A percentile compares a stretch with the other conserved stretches of the same genome.
These are phyloP conservation scores for Simalia tracyae DNA, from an alignment of 2,797 vertebrate genomes.

Conservation along the genomic window DNA sequence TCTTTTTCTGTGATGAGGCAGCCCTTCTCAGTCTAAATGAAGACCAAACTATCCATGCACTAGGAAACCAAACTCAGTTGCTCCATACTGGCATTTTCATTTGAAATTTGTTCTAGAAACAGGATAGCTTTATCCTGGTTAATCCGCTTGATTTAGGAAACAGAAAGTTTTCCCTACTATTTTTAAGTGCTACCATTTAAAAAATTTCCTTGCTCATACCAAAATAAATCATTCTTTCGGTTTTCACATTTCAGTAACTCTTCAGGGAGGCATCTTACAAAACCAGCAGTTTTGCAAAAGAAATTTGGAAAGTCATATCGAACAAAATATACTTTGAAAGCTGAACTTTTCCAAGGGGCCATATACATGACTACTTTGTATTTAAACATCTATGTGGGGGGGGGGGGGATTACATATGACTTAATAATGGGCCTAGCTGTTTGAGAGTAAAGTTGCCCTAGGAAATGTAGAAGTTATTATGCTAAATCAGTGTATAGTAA, in stretches of 20 bases:
- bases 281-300: not conserved
- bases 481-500: not conserved
- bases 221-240: not conserved
- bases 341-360: slow-evolving; percentile 11
- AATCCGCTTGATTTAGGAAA: not conserved
- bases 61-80: not conserved
- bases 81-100: not conserved
- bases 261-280: not conserved
- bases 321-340: not conserved
- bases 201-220: too few species aligned
- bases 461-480: not conserved
- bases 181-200: not conserved
- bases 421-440: not conserved
- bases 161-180: not conserved
- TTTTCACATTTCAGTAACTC: not conserved
- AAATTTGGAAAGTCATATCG: slow-evolving; percentile 8
- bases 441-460: not conserved
- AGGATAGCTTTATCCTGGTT: not conserved
- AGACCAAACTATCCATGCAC: not conserved
- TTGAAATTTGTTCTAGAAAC: not conserved
- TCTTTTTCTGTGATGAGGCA: not conserved
- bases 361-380: slow-evolving; percentile 26
- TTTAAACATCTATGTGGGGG: slow-evolving; percentile 7
- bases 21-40: not conserved
- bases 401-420: not conserved